These are phyloP conservation scores for Atta colombica DNA, from an alignment of 1,140 invertebrate genomes.

Conservation along the genomic window DNA sequence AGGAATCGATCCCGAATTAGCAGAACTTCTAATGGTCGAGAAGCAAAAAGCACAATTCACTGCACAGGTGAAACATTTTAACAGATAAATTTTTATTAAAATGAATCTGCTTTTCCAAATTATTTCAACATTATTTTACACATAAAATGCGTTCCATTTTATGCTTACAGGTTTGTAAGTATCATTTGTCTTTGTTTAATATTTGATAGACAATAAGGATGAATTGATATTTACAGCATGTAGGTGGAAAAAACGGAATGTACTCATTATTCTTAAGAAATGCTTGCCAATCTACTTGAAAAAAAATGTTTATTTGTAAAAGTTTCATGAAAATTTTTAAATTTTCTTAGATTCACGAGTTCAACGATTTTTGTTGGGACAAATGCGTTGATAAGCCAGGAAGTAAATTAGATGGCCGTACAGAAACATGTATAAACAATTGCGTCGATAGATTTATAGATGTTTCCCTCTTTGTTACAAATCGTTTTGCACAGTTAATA, in stretches of 20 bases:
- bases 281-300: not conserved
- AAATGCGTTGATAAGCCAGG: conserved; percentile 96
- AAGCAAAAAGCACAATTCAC: conserved; percentile 96
- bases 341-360: conserved; percentile 93
- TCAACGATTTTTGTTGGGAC: conserved; percentile 98
- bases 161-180: too few species aligned
- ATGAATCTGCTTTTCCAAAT: not conserved
- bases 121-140: not conserved
- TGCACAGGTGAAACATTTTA: conserved; percentile 89
- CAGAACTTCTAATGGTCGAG: conserved; percentile 94
- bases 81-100: not conserved
- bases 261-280: not conserved
- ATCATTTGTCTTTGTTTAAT: too few species aligned
- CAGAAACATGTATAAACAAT: conserved; percentile 96
- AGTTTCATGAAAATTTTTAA: conserved; percentile 12
- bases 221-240: too few species aligned
- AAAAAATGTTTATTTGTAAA: not conserved
- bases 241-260: too few species aligned
- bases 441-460: conserved; percentile 98
- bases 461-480: conserved; percentile 94
- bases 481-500: conserved; percentile 93
- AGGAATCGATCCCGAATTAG: conserved; percentile 90
- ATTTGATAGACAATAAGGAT: too few species aligned
- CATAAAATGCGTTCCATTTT: too few species aligned
- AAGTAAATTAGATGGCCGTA: conserved; percentile 94